Conservation (phyloP, 2,888 invertebrate genomes). For the Netelia fuscicornis region DNA sequence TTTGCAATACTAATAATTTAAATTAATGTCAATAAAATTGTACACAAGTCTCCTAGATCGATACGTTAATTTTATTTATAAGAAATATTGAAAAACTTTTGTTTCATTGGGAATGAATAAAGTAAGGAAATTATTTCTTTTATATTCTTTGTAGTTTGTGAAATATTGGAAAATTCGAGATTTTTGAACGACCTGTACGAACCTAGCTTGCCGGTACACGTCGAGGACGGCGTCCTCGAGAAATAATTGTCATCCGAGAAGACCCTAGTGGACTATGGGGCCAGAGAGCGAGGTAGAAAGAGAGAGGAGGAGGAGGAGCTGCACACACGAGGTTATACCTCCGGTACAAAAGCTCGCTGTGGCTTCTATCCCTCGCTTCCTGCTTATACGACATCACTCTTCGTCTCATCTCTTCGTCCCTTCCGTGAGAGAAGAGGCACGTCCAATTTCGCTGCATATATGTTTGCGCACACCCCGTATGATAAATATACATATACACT, state of each 20-base stretch:
- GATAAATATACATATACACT: too few species aligned
- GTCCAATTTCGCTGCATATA: constrained; percentile 45
- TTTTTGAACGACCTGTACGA: constrained; percentile 35
- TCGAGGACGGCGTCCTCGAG: constrained; percentile 70
- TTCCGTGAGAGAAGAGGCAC: constrained; percentile 47
- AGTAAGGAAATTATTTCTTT: background rate
- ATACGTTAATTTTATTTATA: too few species aligned
- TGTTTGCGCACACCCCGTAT: constrained; percentile 25
- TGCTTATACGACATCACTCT: constrained; percentile 61
- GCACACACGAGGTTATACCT: constrained; percentile 52
- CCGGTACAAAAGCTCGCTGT: constrained; percentile 61
- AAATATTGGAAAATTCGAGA: background rate
- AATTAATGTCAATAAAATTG: too few species aligned
- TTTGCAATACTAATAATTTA: too few species aligned
- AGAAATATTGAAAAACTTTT: too few species aligned
- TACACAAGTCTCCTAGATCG: too few species aligned
- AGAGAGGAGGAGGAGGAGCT: constrained; percentile 5
- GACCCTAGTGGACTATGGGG: constrained; percentile 56
- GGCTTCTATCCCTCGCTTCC: constrained; percentile 59
- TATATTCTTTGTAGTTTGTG: constrained; percentile 1
- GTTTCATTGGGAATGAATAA: too few species aligned
- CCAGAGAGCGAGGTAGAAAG: constrained; percentile 2
- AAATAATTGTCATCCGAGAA: constrained; percentile 80
- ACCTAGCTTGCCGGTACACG: constrained; percentile 53
- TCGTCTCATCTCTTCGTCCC: constrained; percentile 46